A percentile compares a stretch with the other conserved stretches of the same genome.
phyloP scores from a whole-genome alignment of 2,113 vertebrate genomes.

The pig (Sus scrofa) region DNA sequence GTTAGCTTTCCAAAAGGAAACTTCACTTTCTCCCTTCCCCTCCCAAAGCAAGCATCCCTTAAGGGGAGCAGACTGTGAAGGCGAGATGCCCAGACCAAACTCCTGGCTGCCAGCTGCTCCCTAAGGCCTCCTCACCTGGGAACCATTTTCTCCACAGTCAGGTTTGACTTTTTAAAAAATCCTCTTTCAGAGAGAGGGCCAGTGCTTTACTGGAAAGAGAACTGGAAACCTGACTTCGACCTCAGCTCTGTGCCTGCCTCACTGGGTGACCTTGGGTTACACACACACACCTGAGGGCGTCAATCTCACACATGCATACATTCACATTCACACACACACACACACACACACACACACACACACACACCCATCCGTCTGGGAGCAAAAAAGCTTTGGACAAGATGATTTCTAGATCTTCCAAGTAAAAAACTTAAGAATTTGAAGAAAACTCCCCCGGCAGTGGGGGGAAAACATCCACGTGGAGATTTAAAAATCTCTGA shows the following conservation, averaged over 20 bases:
- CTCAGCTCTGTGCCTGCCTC: slow-evolving; percentile 37
- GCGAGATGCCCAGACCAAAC: slow-evolving; percentile 2
- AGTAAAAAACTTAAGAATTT: slow-evolving; percentile 16
- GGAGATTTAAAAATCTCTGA: background rate
- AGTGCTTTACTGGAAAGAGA: slow-evolving; percentile 60
- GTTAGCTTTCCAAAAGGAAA: slow-evolving; percentile 61
- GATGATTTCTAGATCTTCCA: slow-evolving; percentile 35
- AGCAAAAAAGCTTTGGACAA: background rate
- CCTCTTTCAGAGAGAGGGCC: slow-evolving; percentile 41
- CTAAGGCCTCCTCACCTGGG: slow-evolving; percentile 59
- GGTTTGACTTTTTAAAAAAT: slow-evolving; percentile 30
- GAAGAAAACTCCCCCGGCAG: background rate
- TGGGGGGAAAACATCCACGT: background rate
- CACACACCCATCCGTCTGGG: too few relatives aligned
- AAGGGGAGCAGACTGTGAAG: background rate
- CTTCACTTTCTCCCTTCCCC: slow-evolving; percentile 14
- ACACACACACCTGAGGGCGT: background rate
- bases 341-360: background rate
- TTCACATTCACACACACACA: background rate
- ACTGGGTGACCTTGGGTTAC: slow-evolving; percentile 72
- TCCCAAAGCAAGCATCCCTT: slow-evolving; percentile 42
- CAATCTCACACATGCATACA: background rate
- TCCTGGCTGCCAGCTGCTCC: background rate
- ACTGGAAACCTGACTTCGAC: slow-evolving; percentile 19
- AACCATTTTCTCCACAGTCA: slow-evolving; percentile 70